phyloP scores from a whole-genome alignment of 1,140 invertebrate species.

The Tetramorium alpestre region DNA sequence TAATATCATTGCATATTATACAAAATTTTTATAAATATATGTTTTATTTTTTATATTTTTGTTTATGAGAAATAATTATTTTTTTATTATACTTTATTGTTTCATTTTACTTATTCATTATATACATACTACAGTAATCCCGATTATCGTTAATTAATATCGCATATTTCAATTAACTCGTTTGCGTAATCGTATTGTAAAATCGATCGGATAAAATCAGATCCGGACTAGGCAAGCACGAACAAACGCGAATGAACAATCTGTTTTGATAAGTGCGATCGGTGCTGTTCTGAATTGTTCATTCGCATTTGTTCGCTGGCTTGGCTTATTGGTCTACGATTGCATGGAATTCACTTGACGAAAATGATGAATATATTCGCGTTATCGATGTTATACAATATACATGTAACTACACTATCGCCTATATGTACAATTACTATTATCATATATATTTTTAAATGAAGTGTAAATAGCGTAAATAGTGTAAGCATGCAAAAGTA shows the following conservation, averaged over 20 bases:
- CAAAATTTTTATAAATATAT: not conserved
- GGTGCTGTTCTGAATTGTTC: not conserved
- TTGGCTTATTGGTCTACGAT: not conserved
- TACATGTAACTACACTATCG: not conserved
- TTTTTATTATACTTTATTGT: not conserved
- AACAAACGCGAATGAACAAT: not conserved
- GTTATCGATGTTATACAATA: no score
- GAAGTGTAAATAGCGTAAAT: not conserved
- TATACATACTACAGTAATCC: not conserved
- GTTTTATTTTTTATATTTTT: not conserved
- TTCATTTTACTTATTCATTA: not conserved
- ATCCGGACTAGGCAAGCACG: not conserved
- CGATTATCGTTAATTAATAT: constrained; percentile 5
- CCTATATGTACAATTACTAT: not conserved
- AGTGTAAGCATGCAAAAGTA: not conserved
- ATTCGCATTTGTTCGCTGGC: not conserved
- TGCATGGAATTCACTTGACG: not conserved
- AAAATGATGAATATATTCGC: not conserved
- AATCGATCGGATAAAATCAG: not conserved
- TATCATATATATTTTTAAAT: not conserved
- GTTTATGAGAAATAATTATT: not conserved
- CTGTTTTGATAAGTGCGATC: not conserved
- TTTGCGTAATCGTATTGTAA: not conserved
- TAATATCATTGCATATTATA: not conserved
- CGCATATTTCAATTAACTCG: constrained; percentile 12